These are phyloP conservation scores for Troides oblongomaculatus DNA, from an alignment of 2,888 invertebrate genomes.

Conservation along the genomic window DNA sequence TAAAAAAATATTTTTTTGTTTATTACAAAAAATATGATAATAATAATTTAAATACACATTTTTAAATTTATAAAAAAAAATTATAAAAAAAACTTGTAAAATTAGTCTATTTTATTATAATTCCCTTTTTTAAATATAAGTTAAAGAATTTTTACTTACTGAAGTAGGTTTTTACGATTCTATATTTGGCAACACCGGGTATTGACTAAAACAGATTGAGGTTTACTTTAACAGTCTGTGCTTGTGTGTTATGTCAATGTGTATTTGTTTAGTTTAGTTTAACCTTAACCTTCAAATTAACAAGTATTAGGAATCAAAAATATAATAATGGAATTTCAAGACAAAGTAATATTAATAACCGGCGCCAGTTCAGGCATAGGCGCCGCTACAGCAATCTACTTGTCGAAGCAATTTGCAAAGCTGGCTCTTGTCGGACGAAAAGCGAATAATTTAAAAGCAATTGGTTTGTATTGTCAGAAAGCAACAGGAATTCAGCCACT, in stretches of 20 bases:
- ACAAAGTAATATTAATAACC: conserved; percentile 82
- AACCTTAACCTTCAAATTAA: conserved; percentile 15
- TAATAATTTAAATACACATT: too few species aligned
- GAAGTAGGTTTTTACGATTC: too few species aligned
- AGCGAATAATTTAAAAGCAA: conserved; percentile 58
- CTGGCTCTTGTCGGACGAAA: conserved; percentile 81
- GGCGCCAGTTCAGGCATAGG: conserved; percentile 90
- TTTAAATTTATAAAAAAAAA: too few species aligned
- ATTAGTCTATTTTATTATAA: too few species aligned
- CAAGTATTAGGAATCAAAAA: conserved; percentile 5
- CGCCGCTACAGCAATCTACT: conserved; percentile 83
- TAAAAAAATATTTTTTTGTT: too few species aligned
- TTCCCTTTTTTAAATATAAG: too few species aligned
- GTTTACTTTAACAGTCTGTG: neutral
- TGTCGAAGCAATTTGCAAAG: conserved; percentile 83
- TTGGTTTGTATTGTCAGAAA: conserved; percentile 74
- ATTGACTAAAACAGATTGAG: neutral
- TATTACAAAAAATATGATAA: too few species aligned
- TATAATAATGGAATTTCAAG: conserved; percentile 76
- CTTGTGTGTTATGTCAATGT: conserved; percentile 5
- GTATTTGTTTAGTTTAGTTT: conserved; percentile 4
- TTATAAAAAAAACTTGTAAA: too few species aligned
- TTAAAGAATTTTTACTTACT: too few species aligned
- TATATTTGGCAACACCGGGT: neutral
- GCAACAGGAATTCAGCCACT: conserved; percentile 79